Evolutionary conservation across 2,888 invertebrate genomes (phyloP), one percentile per base, ranked within the genome.

Genomic region (Caenorhabditis japonica): DNA sequence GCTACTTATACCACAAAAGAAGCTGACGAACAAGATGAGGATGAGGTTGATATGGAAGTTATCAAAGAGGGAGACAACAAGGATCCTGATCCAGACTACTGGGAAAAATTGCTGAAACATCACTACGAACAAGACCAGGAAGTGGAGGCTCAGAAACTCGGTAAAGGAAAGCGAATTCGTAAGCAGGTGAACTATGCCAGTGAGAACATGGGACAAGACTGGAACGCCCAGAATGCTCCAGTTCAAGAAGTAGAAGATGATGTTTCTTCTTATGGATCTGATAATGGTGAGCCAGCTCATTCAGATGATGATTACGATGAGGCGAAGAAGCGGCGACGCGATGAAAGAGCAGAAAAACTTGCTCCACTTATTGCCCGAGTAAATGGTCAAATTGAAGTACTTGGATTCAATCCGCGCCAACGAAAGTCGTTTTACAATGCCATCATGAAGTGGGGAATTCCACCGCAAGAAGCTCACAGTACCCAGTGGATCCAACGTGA

Each of bases 121-220:
- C 99, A 99, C 89, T 99, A 97, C 87, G 99, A 99, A 88, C 99
- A 99, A 87, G 97, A 99, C 83, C 97, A 97, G 88, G 99, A 99
- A 89, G 96, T 97, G 87, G 79, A 81, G 58, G 52, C 78, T 7
- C 82, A 82, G 55, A 82, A 81, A 44, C 70, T 85, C 33, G 85
- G 85, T 46, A 92, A 92, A 79, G 94, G 96, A 74, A 97, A 97
- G 89, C 92, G 97, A 84, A 94, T 96, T 13, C 92, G 97, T 46
- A 83, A 83, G 33, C 86, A 85, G 55, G 85, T 86, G 80, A 88
- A 87, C 72, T 88, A 88, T 59, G 85, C 84, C 46, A 56, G 77
- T 34, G 84, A 87, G 76, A 82, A 84, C 61, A 82, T 84, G 80
- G 77, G 75, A 68, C 84, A 84, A 49, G 82, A 83, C 53, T 85